phyloP scores from a whole-genome alignment of 2,888 invertebrate species.

The Heteropelma amictum region DNA sequence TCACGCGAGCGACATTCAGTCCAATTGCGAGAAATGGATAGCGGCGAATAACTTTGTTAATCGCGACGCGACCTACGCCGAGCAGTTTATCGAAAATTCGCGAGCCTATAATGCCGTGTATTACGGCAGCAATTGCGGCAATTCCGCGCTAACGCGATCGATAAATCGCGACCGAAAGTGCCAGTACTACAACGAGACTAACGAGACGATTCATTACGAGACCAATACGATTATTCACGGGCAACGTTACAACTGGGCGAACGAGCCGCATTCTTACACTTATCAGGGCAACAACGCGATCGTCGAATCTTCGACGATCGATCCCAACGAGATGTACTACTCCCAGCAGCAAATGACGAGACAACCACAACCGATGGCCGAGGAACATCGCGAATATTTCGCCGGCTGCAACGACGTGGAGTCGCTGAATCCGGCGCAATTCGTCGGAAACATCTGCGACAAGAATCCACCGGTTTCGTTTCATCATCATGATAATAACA shows the following conservation, averaged over 20 bases:
- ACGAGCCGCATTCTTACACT: slow-evolving; percentile 44
- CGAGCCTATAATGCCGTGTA: slow-evolving; percentile 13
- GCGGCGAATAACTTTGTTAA: slow-evolving; percentile 56
- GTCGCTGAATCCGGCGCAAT: background rate
- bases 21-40: slow-evolving; percentile 69
- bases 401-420: background rate
- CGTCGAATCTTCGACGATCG: slow-evolving; percentile 40
- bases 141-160: slow-evolving; percentile 14
- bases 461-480: slow-evolving; percentile 1
- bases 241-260: slow-evolving; percentile 12
- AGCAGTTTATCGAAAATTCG: slow-evolving; percentile 11
- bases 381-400: slow-evolving; percentile 51
- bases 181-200: slow-evolving; percentile 1
- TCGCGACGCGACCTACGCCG: slow-evolving; percentile 17
- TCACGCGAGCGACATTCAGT: slow-evolving; percentile 61
- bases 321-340: slow-evolving; percentile 57
- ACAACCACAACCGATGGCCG: slow-evolving; percentile 37
- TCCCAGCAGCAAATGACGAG: slow-evolving; percentile 61
- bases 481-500: background rate
- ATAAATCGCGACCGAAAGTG: slow-evolving; percentile 33
- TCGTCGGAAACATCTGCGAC: slow-evolving; percentile 22
- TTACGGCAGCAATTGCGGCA: slow-evolving; percentile 24
- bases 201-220: slow-evolving; percentile 27
- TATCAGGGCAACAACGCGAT: slow-evolving; percentile 50
- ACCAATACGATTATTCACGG: slow-evolving; percentile 16